Evolutionary conservation across 2,113 vertebrate species (phyloP).

Genomic region (Dicerorhinus sumatrensis): DNA sequence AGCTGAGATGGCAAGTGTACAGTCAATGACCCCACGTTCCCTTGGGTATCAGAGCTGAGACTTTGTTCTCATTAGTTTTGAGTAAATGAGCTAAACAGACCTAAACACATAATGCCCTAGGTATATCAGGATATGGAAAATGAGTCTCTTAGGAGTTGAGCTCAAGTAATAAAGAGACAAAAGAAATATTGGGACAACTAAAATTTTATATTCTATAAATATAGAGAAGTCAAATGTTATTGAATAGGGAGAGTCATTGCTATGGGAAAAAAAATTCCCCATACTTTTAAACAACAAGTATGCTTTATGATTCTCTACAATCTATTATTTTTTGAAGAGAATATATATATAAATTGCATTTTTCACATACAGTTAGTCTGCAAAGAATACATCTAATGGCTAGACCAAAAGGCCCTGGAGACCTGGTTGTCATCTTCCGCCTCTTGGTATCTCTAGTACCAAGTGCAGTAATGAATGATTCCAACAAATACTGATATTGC

Average conservation of each 20-base stretch:
- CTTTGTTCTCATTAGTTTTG: constrained; percentile 59
- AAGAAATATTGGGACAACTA: not conserved
- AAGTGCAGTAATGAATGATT: not conserved
- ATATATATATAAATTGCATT: not conserved
- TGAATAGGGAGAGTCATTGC: not conserved
- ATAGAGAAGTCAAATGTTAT: not conserved
- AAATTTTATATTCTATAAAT: constrained; percentile 28
- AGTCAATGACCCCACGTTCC: not conserved
- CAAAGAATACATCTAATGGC: not conserved
- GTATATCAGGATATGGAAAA: constrained; percentile 52
- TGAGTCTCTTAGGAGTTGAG: constrained; percentile 37
- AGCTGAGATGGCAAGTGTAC: not conserved
- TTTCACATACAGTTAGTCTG: not conserved
- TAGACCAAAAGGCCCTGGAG: not conserved
- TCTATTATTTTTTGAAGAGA: not conserved
- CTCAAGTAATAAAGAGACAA: constrained; percentile 43
- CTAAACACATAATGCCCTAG: constrained; percentile 48
- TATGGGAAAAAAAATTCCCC: not conserved
- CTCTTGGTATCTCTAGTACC: not conserved
- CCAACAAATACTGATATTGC: not conserved
- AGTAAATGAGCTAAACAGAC: constrained; percentile 40
- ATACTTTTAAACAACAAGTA: not conserved
- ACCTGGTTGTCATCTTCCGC: not conserved
- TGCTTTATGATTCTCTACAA: not conserved
- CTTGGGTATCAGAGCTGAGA: constrained; percentile 28